phyloP scores from a whole-genome alignment of 2,797 vertebrate genomes.

The Microchirus variegatus region DNA sequence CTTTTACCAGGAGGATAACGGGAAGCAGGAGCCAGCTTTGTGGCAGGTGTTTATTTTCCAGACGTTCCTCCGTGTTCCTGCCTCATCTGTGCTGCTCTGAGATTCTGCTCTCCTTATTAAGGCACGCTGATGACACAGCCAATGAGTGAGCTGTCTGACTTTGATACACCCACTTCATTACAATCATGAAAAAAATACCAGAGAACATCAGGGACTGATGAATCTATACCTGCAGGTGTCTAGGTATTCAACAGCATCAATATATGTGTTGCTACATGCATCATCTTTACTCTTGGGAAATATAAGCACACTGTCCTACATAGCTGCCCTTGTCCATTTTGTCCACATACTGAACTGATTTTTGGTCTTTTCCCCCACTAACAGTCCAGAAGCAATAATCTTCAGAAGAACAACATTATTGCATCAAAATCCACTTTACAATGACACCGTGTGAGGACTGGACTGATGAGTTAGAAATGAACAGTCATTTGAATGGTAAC shows the following conservation, averaged over 20 bases:
- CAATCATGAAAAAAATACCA: not conserved
- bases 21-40: slow-evolving; percentile 60
- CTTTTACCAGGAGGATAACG: slow-evolving; percentile 56
- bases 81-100: slow-evolving; percentile 39
- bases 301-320: slow-evolving; percentile 13
- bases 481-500: not conserved
- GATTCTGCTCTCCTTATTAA: slow-evolving; percentile 80
- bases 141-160: slow-evolving; percentile 29
- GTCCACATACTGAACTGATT: slow-evolving; percentile 10
- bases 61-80: slow-evolving; percentile 62
- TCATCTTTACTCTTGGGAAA: slow-evolving; percentile 29
- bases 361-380: not conserved
- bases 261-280: slow-evolving; percentile 27
- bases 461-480: too few relatives aligned
- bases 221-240: slow-evolving; percentile 10
- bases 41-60: slow-evolving; percentile 81
- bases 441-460: too few relatives aligned
- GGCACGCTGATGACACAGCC: slow-evolving; percentile 65
- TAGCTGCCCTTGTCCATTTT: slow-evolving; percentile 22
- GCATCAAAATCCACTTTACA: not conserved
- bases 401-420: not conserved
- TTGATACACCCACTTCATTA: slow-evolving; percentile 2
- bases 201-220: not conserved
- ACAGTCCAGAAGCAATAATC: not conserved
- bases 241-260: slow-evolving; percentile 6